Conservation (phyloP, 2,888 invertebrate genomes). For the Heliconius ethilla region DNA sequence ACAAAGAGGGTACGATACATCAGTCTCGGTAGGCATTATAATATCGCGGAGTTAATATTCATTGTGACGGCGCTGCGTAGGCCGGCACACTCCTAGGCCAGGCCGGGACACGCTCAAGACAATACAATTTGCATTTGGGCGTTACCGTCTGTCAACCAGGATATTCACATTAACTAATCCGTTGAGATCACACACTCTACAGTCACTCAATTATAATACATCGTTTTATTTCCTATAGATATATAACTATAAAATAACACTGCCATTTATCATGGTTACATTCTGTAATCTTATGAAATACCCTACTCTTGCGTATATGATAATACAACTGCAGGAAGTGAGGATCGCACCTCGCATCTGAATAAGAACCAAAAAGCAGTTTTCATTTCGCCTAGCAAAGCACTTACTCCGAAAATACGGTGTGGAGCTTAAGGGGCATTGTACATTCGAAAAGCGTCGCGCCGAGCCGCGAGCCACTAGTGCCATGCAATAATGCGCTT, state of each 20-base stretch:
- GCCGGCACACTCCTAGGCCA: conserved; percentile 67
- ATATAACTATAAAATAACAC: neutral
- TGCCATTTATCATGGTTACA: conserved; percentile 48
- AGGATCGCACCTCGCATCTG: conserved; percentile 55
- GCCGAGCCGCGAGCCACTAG: conserved; percentile 56
- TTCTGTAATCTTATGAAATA: conserved; percentile 42
- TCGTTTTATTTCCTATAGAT: neutral
- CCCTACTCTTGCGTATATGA: conserved; percentile 54
- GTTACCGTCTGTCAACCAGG: conserved; percentile 76
- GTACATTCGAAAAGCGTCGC: conserved; percentile 72
- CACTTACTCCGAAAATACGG: conserved; percentile 71
- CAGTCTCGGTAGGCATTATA: conserved; percentile 56
- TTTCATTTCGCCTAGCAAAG: conserved; percentile 70
- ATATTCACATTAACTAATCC: conserved; percentile 77
- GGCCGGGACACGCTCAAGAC: conserved; percentile 73
- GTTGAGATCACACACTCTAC: conserved; percentile 27
- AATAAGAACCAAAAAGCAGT: conserved; percentile 67
- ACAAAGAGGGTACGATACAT: conserved; percentile 58
- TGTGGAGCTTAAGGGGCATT: conserved; percentile 71
- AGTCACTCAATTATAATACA: conserved; percentile 34
- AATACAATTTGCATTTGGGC: conserved; percentile 80
- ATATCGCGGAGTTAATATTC: conserved; percentile 74
- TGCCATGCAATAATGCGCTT: conserved; percentile 77
- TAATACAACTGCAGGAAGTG: conserved; percentile 61
- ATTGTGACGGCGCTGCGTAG: conserved; percentile 73